Evolutionary conservation across 2,888 invertebrate species (phyloP).

Genomic region (Tiphia femorata): DNA sequence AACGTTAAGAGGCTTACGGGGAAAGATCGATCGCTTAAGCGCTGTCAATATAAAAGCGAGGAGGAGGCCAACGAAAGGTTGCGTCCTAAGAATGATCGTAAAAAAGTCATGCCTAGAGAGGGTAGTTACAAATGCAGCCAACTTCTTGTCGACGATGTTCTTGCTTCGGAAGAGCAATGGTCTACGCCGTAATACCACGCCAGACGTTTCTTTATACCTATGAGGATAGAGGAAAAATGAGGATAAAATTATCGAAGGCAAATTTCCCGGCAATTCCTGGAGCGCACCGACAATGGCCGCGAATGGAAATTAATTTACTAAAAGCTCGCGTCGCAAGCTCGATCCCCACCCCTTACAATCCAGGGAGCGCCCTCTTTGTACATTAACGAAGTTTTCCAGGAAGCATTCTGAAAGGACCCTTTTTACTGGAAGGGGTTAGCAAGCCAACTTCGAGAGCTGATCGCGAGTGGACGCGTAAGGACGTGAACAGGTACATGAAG

Average conservation of each 20-base stretch:
- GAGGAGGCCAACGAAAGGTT: conserved; percentile 1
- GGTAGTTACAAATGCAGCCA: no score
- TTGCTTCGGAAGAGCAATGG: no score
- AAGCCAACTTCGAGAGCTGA: conserved; percentile 34
- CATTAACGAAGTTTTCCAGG: conserved; percentile 5
- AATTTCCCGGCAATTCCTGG: no score
- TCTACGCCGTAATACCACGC: no score
- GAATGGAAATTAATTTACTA: conserved; percentile 47
- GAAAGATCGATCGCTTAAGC: conserved; percentile 38
- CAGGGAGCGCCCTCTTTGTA: no score
- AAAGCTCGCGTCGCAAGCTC: conserved; percentile 38
- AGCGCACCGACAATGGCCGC: no score
- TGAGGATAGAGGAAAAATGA: no score
- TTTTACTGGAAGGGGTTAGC: conserved; percentile 25
- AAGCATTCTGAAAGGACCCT: conserved; percentile 27
- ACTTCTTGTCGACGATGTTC: no score
- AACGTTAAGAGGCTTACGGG: conserved; percentile 37
- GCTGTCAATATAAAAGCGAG: conserved; percentile 25
- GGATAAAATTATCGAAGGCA: no score
- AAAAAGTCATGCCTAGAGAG: not conserved
- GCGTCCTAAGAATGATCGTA: conserved; percentile 31
- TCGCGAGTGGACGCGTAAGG: conserved; percentile 9
- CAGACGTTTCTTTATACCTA: no score
- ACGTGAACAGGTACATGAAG: not conserved
- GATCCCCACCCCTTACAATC: no score